A percentile compares a stretch with the other conserved stretches of the same genome.
Conservation (phyloP, 2,888 invertebrate species). For the Himalopsyche kuldschensis region DNA sequence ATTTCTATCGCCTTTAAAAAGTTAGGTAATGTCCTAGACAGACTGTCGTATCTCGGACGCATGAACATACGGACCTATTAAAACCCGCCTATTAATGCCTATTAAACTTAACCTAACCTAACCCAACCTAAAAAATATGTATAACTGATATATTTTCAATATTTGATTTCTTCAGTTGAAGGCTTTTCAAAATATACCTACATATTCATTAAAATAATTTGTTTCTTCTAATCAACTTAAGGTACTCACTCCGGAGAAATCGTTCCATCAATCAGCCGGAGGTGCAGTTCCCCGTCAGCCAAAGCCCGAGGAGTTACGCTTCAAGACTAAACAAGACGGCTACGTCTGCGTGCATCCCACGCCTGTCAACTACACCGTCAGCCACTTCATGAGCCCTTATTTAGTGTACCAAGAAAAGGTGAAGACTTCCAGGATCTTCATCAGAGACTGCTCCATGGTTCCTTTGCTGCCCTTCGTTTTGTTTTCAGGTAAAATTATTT, state of each 20-base stretch:
- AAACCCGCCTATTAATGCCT: no score
- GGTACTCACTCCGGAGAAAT: constrained; percentile 76
- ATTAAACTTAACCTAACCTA: no score
- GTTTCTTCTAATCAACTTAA: constrained; percentile 38
- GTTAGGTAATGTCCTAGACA: no score
- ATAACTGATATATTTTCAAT: no score
- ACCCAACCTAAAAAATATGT: no score
- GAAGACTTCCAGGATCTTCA: constrained; percentile 76
- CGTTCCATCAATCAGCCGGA: constrained; percentile 70
- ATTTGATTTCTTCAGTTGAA: no score
- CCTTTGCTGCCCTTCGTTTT: constrained; percentile 73
- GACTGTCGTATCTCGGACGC: no score
- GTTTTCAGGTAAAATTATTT: constrained; percentile 55
- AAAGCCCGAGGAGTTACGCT: constrained; percentile 70
- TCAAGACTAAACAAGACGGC: constrained; percentile 74
- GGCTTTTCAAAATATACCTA: no score
- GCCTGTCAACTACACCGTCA: constrained; percentile 69
- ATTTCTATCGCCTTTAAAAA: no score
- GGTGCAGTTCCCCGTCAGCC: constrained; percentile 76
- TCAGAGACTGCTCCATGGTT: constrained; percentile 80
- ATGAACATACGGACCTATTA: no score
- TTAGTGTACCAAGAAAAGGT: constrained; percentile 83
- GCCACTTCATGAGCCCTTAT: constrained; percentile 72
- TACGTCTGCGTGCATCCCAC: constrained; percentile 76
- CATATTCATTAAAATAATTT: no score